Evolutionary conservation across 2,797 vertebrate species (phyloP).

Genomic region (Enteromius thamalakanensis): DNA sequence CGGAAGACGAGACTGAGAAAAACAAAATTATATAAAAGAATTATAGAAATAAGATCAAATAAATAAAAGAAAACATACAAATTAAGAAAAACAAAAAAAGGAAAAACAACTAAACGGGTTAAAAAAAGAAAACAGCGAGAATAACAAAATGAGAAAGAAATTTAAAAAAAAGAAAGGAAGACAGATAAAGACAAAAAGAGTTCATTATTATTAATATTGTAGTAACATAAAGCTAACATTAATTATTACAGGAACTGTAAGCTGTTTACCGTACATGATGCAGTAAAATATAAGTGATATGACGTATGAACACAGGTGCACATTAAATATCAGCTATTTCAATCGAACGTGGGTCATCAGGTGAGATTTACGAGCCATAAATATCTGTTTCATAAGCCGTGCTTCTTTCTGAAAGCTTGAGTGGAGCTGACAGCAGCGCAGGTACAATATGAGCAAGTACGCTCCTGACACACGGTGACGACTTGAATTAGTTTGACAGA

Average conservation of each 20-base stretch:
- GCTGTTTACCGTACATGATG: too few relatives aligned
- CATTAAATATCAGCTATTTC: not conserved
- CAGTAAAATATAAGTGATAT: not conserved
- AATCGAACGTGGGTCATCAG: not conserved
- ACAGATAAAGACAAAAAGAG: too few relatives aligned
- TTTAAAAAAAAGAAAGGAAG: too few relatives aligned
- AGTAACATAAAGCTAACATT: not conserved
- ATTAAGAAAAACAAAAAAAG: too few relatives aligned
- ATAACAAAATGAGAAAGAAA: too few relatives aligned
- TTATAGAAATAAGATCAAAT: too few relatives aligned
- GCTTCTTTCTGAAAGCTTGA: not conserved
- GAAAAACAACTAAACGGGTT: too few relatives aligned
- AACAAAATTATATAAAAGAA: too few relatives aligned
- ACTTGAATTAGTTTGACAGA: conserved; percentile 33
- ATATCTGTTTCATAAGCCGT: not conserved
- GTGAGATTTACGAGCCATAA: not conserved
- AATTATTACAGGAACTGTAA: too few relatives aligned
- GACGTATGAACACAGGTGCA: not conserved
- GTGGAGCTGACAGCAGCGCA: not conserved
- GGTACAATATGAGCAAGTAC: not conserved
- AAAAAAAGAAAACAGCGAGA: too few relatives aligned
- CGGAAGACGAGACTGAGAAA: too few relatives aligned
- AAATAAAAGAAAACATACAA: not conserved
- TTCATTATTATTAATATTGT: too few relatives aligned
- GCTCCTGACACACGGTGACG: not conserved